Conservation (phyloP, 2,113 vertebrate species). For the Cyanoliseus patagonus region DNA sequence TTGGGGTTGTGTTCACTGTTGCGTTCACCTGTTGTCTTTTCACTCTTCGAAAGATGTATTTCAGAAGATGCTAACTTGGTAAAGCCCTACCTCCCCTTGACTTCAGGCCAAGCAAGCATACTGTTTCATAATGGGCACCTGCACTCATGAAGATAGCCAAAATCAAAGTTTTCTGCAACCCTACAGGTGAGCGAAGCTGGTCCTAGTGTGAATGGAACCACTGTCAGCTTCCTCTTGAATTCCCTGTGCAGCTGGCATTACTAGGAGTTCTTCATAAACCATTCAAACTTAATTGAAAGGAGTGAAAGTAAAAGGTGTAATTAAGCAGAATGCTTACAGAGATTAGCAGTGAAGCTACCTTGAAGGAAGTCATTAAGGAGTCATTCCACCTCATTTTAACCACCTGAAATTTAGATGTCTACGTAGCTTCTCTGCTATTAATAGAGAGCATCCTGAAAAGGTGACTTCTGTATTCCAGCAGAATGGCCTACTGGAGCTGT, state of each 20-base stretch:
- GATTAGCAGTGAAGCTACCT: neutral
- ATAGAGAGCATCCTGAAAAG: neutral
- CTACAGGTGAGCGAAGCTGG: neutral
- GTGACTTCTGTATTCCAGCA: neutral
- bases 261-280: neutral
- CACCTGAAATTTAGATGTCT: neutral
- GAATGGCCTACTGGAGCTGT: neutral
- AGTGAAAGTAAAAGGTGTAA: neutral
- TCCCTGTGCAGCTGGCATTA: neutral
- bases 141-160: neutral
- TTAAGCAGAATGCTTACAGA: neutral
- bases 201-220: neutral
- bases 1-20: neutral
- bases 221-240: neutral
- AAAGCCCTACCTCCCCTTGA: neutral
- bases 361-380: neutral
- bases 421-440: neutral
- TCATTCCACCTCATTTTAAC: neutral
- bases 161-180: neutral
- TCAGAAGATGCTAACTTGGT: neutral
- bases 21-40: neutral
- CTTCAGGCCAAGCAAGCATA: neutral
- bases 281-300: neutral
- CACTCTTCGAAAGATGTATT: neutral
- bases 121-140: neutral